Base-by-base conservation (phyloP, 2,888 invertebrate genomes). In the Leucozona laternaria region DNA sequence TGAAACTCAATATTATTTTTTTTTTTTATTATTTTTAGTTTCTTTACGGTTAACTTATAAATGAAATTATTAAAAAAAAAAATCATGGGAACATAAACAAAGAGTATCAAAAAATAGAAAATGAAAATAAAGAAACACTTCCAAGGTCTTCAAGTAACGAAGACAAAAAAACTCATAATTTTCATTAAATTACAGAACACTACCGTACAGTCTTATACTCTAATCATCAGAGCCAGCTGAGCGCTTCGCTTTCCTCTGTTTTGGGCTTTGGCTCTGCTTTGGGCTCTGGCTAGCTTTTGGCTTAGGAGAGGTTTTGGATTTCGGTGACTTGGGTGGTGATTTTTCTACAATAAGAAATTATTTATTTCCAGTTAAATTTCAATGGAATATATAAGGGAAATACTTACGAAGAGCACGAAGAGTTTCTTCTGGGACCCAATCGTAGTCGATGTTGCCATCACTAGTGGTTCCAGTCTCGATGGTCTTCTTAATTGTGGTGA, bases 361-460 rank as follows among this genome's bases (percentile, higher is more conserved):
- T 37, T 28, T 50, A 2, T 37, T 58, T 10, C 60, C 40, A 22
- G 8, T 22, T 11, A 2, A 2, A 34, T 17, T 58, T 31, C 7
- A 50, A n/a, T 48, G 37, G 15, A 45, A 28, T n/a, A 8, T n/a
- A 31, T 6, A 20, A 57, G 34, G n/a, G 17, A 15, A 45, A 37
- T 5, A 78, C 97, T 95, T 94, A 97, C 97, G 97, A 89, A 97
- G 94, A 92, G 95, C 95, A 89, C 96, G 96, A 70, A 97, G 94
- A 88, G 97, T 96, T 93, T 98, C 97, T 91, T 96, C 96, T 50
- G 99, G 99, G 91, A 99, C 94, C 99, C 99, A 99, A 90, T 99
- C 99, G 91, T 97, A 99, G 93, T 99, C 99, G 4, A 99, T 98
- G 93, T 98, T 97, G 90, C 96, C 95, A 80, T 96, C 96, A 90